Evolutionary conservation across 2,888 invertebrate genomes (phyloP).

Genomic region (Parelbella ahira): DNA sequence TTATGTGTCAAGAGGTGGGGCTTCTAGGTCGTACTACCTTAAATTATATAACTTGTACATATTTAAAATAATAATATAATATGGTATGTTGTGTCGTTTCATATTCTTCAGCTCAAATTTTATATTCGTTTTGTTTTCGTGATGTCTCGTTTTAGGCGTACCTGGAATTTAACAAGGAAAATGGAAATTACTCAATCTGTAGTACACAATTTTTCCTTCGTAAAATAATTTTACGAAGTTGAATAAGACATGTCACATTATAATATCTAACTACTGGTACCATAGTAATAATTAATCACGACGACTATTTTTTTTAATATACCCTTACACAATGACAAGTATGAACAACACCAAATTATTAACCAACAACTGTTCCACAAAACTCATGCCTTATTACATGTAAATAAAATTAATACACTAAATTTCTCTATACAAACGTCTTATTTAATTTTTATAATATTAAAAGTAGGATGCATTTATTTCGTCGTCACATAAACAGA

Average conservation of each 20-base stretch:
- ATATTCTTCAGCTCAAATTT: constrained; percentile 47
- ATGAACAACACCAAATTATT: not conserved
- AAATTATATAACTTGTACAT: constrained; percentile 57
- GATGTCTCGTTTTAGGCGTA: constrained; percentile 64
- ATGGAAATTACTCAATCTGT: constrained; percentile 5
- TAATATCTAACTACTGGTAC: constrained; percentile 23
- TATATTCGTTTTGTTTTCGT: constrained; percentile 42
- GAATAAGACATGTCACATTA: too few species aligned
- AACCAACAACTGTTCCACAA: not conserved
- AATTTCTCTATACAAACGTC: too few species aligned
- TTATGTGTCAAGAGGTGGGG: constrained; percentile 46
- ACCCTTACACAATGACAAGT: too few species aligned
- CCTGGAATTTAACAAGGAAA: constrained; percentile 48
- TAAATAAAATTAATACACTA: not conserved
- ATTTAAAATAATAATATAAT: constrained; percentile 36
- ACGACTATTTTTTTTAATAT: too few species aligned
- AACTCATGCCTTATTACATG: not conserved
- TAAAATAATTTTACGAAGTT: not conserved
- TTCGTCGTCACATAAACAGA: too few species aligned
- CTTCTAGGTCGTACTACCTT: constrained; percentile 47
- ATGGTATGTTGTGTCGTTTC: constrained; percentile 51
- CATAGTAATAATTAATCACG: constrained; percentile 23
- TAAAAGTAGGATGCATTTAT: not conserved
- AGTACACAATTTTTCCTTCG: not conserved
- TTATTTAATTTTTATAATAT: too few species aligned